Base-by-base conservation (phyloP, 2,888 invertebrate genomes). In the Liopterus haemorrhoidalis region DNA sequence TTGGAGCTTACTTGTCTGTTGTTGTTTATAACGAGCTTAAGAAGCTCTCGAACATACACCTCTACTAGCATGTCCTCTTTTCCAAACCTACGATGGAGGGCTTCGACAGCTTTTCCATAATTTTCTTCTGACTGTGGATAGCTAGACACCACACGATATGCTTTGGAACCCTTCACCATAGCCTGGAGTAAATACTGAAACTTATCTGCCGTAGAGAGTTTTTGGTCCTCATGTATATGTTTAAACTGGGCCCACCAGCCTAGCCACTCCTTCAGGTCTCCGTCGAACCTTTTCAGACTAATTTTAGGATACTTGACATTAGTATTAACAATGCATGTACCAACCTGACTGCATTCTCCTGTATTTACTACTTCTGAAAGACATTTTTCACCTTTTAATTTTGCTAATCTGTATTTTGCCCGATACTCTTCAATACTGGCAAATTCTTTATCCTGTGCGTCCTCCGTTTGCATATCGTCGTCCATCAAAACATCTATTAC, bases 141-240 rank as follows among this genome's bases (percentile, higher is more conserved):
- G 6, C 31, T 30, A 6, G 6, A 8, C 6, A 30, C 12, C 6
- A 30, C 6, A 8, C 6, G 31, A n/a, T 12, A n/a, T 12, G 31
- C 31, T 30, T 12, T 30, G 6, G 9, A 9, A 6, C 12, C 11
- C 6, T 8, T 6, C 6, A 12, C 11, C 12, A 12, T 30, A 8
- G 31, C 9, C 11, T 30, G 31, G 12, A 30, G 6, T 12, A 30
- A 30, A 30, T 30, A 30, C 11, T 30, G 31, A 11, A 30, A 30
- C 11, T 30, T 30, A 30, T 30, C 31, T 11, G 6, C 31, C 6
- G 6, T 30, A n/a, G 9, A 30, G 6, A 30, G 11, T 9, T 9
- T 12, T 9, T 6, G 9, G 11, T 30, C 12, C 12, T 30, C 31
- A 30, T 30, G 31, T 9, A 30, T 30, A 8, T 12, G 9, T 12